Conservation (phyloP, 2,888 invertebrate species). For the Phymatocera aterrima region DNA sequence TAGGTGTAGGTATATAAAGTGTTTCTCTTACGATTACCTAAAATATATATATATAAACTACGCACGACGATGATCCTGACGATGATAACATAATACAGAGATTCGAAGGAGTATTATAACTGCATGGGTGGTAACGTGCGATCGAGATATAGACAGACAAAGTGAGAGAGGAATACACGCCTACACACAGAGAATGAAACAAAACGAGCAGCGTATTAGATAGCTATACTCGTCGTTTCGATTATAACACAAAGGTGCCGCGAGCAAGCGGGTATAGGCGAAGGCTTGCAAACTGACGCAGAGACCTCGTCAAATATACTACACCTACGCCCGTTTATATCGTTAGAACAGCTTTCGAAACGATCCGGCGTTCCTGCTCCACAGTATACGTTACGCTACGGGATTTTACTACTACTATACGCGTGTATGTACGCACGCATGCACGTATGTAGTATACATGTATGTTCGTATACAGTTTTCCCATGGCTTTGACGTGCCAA, state of each 20-base stretch:
- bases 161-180: too few relatives aligned
- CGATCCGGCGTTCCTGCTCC: constrained; percentile 26
- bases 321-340: not conserved
- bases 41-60: too few relatives aligned
- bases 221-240: constrained; percentile 12
- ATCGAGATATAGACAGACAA: not conserved
- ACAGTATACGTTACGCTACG: too few relatives aligned
- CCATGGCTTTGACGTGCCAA: constrained; percentile 36
- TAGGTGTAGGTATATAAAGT: too few relatives aligned
- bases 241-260: constrained; percentile 29
- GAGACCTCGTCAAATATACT: not conserved
- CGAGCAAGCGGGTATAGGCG: not conserved
- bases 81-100: too few relatives aligned
- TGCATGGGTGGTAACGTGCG: not conserved
- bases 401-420: not conserved
- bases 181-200: too few relatives aligned
- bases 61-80: too few relatives aligned
- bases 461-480: constrained; percentile 15
- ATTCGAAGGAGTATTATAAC: too few relatives aligned
- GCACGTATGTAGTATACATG: too few relatives aligned
- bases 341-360: constrained; percentile 5
- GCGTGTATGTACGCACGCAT: too few relatives aligned
- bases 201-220: constrained; percentile 22
- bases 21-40: too few relatives aligned
- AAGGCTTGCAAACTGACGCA: not conserved